Evolutionary conservation across 2,888 invertebrate genomes (phyloP).

Genomic region (Ectemnius lituratus): DNA sequence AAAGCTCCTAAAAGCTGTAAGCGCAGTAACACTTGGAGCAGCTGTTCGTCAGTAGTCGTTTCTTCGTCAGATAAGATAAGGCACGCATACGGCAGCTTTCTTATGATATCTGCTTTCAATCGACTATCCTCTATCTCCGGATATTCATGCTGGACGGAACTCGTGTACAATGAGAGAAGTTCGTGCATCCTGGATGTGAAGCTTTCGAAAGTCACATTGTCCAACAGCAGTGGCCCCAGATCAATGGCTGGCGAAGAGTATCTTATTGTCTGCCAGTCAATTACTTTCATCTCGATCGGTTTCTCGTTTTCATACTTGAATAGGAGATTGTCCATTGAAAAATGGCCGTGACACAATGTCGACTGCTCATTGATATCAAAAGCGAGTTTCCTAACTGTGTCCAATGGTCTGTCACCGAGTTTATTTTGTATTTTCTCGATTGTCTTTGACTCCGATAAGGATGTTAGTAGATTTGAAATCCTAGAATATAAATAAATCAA

Average conservation of each 20-base stretch:
- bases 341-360: slow-evolving; percentile 69
- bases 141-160: slow-evolving; percentile 39
- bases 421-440: slow-evolving; percentile 36
- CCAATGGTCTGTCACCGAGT: slow-evolving; percentile 35
- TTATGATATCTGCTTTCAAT: slow-evolving; percentile 44
- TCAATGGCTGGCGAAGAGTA: slow-evolving; percentile 67
- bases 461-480: slow-evolving; percentile 37
- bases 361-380: slow-evolving; percentile 46
- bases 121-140: slow-evolving; percentile 26
- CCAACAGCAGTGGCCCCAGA: slow-evolving; percentile 60
- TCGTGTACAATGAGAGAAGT: slow-evolving; percentile 50
- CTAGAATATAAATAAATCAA: slow-evolving; percentile 41
- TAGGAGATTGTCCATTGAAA: slow-evolving; percentile 60
- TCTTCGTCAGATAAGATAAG: slow-evolving; percentile 42
- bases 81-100: slow-evolving; percentile 41
- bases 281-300: slow-evolving; percentile 64
- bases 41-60: slow-evolving; percentile 31
- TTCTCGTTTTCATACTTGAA: slow-evolving; percentile 60
- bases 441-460: slow-evolving; percentile 27
- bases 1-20: slow-evolving; percentile 38
- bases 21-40: slow-evolving; percentile 23
- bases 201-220: slow-evolving; percentile 28
- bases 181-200: slow-evolving; percentile 14
- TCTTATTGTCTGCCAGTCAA: slow-evolving; percentile 70
- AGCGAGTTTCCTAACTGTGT: slow-evolving; percentile 25